Percentiles rank a stretch among this genome's conserved stretches.
Conservation (phyloP, 2,113 vertebrate species). For the Cheirogaleus medius region DNA sequence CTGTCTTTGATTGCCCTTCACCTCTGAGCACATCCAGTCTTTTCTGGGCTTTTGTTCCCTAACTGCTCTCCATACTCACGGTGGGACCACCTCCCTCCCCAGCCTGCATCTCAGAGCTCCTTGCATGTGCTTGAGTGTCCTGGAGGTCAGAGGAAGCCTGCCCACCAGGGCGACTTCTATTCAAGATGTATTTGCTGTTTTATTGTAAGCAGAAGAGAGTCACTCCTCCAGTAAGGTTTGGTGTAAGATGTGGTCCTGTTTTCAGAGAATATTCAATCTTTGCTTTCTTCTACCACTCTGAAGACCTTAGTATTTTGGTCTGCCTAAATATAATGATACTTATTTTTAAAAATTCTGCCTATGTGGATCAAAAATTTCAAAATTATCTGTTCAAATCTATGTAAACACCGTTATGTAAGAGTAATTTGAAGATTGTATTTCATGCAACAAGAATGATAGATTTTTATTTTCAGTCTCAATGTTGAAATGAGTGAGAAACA, state of each 20-base stretch:
- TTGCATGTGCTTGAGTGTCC: neutral
- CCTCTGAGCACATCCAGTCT: rapidly evolving
- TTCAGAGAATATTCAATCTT: neutral
- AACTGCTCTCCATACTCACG: rapidly evolving
- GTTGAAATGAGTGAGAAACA: constrained; percentile 70
- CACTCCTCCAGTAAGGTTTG: neutral
- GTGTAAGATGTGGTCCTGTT: neutral
- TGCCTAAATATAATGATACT: neutral
- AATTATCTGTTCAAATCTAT: neutral
- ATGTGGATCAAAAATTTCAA: neutral
- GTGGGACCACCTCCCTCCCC: neutral
- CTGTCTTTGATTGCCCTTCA: neutral
- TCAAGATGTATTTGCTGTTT: neutral
- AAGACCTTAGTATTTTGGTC: neutral
- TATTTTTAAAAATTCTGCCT: neutral
- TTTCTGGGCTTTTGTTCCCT: neutral
- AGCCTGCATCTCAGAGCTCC: neutral
- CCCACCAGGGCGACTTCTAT: neutral
- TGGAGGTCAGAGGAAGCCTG: neutral
- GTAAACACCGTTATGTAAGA: neutral
- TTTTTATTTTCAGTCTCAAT: neutral
- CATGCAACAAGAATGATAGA: neutral
- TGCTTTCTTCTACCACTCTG: neutral
- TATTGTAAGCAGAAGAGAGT: neutral
- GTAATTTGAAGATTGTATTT: neutral